Percentiles rank a stretch among this genome's conserved stretches.
Evolutionary conservation across 2,113 vertebrate species (phyloP).

Genomic region (Columba janthina): DNA sequence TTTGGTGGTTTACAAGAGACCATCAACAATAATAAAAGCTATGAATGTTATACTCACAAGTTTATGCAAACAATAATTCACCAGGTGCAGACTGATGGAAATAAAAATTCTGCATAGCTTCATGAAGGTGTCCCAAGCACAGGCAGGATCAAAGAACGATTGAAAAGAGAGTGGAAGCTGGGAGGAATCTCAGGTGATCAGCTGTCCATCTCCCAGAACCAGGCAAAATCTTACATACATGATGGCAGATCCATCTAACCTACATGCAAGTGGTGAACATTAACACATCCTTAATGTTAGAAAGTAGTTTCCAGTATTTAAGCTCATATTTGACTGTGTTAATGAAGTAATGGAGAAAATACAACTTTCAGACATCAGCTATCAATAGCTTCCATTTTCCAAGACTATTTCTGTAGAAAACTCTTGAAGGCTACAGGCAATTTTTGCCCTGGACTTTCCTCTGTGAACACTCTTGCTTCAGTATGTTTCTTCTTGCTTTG

Average conservation of each 20-base stretch:
- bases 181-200: background rate
- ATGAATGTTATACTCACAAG: background rate
- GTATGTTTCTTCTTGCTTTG: background rate
- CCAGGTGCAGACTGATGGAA: background rate
- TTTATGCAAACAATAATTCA: background rate
- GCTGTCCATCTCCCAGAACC: background rate
- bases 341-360: background rate
- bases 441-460: background rate
- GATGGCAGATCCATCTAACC: background rate
- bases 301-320: background rate
- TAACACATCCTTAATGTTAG: background rate
- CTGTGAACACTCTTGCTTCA: background rate
- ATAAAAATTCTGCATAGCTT: background rate
- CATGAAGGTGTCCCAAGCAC: background rate
- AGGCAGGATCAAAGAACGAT: background rate
- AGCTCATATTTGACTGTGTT: background rate
- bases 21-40: background rate
- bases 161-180: background rate
- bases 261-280: background rate
- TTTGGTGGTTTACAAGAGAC: background rate
- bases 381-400: background rate
- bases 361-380: background rate
- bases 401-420: background rate
- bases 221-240: background rate
- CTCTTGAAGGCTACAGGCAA: background rate